Evolutionary conservation across 1,140 invertebrate genomes (phyloP).

Genomic region (Phymastichus coffea): DNA sequence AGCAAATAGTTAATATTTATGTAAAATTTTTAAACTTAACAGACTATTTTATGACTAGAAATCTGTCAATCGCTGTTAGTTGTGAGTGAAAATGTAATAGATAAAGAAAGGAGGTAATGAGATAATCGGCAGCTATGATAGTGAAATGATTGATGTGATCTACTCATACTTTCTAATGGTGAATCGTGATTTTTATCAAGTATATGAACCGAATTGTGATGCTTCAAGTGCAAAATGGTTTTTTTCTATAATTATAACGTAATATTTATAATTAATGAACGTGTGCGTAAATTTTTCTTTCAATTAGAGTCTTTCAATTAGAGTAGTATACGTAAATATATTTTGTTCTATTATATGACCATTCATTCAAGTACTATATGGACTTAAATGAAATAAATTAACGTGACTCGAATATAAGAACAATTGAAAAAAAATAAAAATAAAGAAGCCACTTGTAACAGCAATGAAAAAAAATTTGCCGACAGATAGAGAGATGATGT

Average conservation of each 20-base stretch:
- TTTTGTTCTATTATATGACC: no score
- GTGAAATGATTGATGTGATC: conserved; percentile 8
- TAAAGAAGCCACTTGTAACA: no score
- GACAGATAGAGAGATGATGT: no score
- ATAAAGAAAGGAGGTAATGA: background rate
- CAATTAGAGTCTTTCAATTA: no score
- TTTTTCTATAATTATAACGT: background rate
- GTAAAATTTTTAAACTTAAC: background rate
- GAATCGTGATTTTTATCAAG: conserved; percentile 2
- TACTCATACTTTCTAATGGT: conserved; percentile 7
- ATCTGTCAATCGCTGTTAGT: conserved; percentile 2
- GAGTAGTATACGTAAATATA: no score
- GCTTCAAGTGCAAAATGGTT: conserved; percentile 11
- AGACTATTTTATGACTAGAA: background rate
- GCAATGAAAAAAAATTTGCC: no score
- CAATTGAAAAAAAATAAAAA: no score
- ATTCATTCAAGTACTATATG: no score
- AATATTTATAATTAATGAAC: background rate
- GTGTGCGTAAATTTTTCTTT: background rate
- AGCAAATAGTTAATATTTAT: background rate
- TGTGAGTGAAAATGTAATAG: conserved; percentile 6
- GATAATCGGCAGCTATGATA: background rate
- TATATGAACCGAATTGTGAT: background rate
- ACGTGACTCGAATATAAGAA: no score
- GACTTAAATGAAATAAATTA: no score